Conservation (phyloP, 2,113 vertebrate species). For the Urocolius indicus region DNA sequence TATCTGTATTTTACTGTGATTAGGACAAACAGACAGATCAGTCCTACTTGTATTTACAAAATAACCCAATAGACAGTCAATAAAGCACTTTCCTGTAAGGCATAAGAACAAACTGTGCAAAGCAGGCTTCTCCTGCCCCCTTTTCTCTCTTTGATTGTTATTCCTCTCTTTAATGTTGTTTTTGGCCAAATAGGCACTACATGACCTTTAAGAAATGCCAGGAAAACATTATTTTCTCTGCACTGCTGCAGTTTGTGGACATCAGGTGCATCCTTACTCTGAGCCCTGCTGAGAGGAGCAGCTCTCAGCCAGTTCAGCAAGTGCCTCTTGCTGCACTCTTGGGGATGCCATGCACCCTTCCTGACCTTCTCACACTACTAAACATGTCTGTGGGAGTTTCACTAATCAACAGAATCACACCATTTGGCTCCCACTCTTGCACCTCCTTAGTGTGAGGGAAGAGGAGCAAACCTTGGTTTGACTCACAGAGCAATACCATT, state of each 20-base stretch:
- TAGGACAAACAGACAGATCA: conserved; percentile 61
- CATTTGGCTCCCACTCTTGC: not conserved
- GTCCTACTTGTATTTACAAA: conserved; percentile 54
- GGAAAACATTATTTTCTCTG: conserved; percentile 32
- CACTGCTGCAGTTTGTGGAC: not conserved
- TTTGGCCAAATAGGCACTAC: conserved; percentile 10
- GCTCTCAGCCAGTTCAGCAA: not conserved
- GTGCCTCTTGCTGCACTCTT: not conserved
- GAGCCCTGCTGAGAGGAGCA: not conserved
- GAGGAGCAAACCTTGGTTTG: not conserved
- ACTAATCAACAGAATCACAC: not conserved
- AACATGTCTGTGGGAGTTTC: not conserved
- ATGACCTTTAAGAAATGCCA: conserved; percentile 63
- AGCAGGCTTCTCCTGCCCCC: not conserved
- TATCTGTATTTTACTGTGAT: conserved; percentile 58
- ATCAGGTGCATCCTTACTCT: not conserved
- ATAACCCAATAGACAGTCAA: not conserved
- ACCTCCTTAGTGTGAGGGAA: not conserved
- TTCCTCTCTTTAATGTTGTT: not conserved
- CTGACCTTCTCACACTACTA: not conserved
- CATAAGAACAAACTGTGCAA: conserved; percentile 23
- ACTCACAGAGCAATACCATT: not conserved
- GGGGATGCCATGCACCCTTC: not conserved
- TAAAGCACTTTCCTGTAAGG: not conserved
- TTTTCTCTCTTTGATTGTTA: conserved; percentile 39